Base-by-base conservation (phyloP, 2,888 invertebrate genomes). In the Metacarcinus magister region DNA sequence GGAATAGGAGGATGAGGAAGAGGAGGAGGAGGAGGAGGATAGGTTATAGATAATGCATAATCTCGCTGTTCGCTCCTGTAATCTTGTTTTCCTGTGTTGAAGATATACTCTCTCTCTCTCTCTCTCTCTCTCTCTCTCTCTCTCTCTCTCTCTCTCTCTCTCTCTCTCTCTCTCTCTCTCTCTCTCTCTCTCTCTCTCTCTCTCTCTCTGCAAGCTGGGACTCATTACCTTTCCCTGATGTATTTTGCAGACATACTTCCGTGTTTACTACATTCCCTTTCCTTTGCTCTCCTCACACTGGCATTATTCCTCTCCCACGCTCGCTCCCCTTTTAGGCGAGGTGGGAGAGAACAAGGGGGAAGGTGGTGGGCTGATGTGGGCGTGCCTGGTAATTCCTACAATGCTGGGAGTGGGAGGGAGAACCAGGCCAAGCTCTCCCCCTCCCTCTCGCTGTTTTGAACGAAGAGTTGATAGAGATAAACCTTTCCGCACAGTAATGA, bases 51-150 rank as follows among this genome's bases (percentile, higher is more conserved):
- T 67, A 67, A 67, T 67, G n/a, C n/a, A 67, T 67, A 67, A 67
- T 67, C 67, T 67, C n/a, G 67, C 67, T 67, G 67, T 67, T 67
- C 67, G 67, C n/a, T 67, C 67, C 67, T 67, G 67, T 67, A 67
- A 67, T 67, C 67, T 67, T 67, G 67, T 67, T 67, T 67, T 67
- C 67, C 67, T 67, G 23, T 54, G 54, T 54, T 54, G 54, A 16
- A 16, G 13, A 54, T 54, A 54, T 54, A 0, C 54, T 54, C 54
- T 54, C 54, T 54, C 54, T 54, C 54, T 54, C 54, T 54, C 54
- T 54, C 54, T 54, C 54, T 54, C 54, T 54, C 54, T 54, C 54
- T 54, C 54, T 54, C 54, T 54, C 54, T 54, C 54, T 54, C 54
- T 54, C 54, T 54, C 67, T 67, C 67, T 67, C 67, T 67, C 67